Conservation (phyloP, 2,113 vertebrate species). For the Leptodactylus fuscus region DNA sequence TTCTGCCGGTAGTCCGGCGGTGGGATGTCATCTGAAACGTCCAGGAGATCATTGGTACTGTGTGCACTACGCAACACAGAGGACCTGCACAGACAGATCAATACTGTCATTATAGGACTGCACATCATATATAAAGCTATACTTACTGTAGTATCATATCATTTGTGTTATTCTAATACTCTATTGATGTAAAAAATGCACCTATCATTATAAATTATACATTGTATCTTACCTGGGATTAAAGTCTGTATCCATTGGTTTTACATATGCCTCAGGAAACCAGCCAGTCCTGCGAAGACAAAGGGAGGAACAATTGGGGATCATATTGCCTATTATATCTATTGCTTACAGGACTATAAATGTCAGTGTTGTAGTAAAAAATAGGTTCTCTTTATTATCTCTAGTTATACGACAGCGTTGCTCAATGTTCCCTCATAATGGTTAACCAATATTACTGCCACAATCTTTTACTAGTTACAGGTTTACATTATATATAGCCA, state of each 20-base stretch:
- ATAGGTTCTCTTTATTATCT: background rate
- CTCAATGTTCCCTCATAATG: background rate
- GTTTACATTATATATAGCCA: no score
- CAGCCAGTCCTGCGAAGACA: conserved; percentile 85
- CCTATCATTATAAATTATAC: background rate
- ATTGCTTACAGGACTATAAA: background rate
- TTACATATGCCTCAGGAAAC: conserved; percentile 94
- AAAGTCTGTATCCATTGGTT: conserved; percentile 73
- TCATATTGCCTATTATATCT: background rate
- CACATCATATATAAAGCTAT: background rate
- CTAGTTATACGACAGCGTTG: background rate
- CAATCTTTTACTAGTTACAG: no score
- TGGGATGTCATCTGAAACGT: conserved; percentile 70
- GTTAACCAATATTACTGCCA: no score
- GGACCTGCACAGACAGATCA: conserved; percentile 66
- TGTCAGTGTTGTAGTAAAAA: background rate
- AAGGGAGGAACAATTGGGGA: background rate
- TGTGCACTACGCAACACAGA: conserved; percentile 80
- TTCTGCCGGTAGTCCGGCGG: conserved; percentile 63
- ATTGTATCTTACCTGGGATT: conserved; percentile 60
- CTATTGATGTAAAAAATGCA: background rate
- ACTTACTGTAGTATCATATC: background rate
- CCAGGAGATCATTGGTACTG: conserved; percentile 86
- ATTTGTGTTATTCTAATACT: background rate
- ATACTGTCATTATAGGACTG: background rate